Conservation (phyloP, 2,797 vertebrate genomes). For the Aldrovandia affinis region DNA sequence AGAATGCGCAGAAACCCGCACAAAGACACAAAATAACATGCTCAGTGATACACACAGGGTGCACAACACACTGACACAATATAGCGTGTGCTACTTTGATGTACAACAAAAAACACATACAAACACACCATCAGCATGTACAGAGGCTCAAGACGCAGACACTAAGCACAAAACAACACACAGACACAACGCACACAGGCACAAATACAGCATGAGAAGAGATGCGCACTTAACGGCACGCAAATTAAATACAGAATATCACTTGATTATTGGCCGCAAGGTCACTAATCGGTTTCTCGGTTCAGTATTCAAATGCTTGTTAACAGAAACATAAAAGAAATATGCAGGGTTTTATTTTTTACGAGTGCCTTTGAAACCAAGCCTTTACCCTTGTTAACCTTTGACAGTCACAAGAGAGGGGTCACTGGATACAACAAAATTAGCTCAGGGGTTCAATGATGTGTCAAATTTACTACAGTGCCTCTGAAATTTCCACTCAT, state of each 20-base stretch:
- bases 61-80: neutral
- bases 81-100: neutral
- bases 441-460: neutral
- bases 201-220: neutral
- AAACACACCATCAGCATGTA: neutral
- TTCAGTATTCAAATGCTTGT: neutral
- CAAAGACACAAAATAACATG: neutral
- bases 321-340: neutral
- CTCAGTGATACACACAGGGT: neutral
- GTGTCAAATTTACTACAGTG: neutral
- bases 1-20: slow-evolving; percentile 3
- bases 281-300: neutral
- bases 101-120: neutral
- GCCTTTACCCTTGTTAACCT: neutral
- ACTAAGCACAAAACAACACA: neutral
- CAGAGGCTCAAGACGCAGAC: neutral
- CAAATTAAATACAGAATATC: neutral
- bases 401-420: neutral
- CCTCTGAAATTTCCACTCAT: neutral
- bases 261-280: neutral
- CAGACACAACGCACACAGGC: neutral
- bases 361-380: neutral
- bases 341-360: neutral
- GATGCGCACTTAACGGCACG: neutral
- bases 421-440: neutral